Evolutionary conservation across 1,140 invertebrate species (phyloP), one percentile per base, ranked within the genome.

Genomic region (Littorina saxatilis): DNA sequence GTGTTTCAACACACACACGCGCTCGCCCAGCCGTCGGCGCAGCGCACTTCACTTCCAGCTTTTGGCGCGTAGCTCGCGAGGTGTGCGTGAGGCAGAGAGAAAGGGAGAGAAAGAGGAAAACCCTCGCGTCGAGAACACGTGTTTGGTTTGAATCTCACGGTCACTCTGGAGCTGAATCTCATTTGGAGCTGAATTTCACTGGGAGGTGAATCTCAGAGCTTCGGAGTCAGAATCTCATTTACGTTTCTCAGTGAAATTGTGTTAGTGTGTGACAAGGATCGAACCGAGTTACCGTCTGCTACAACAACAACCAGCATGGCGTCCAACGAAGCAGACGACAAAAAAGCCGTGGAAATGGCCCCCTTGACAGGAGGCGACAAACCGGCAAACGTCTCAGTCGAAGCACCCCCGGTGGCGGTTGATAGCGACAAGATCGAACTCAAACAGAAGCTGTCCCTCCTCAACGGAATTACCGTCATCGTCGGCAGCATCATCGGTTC

Each of bases 401-500:
- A 27, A 5, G 39, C 37, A 39, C 32, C 37, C 15, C 35, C 37
- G 91, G 91, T 85, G 85, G 88, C 13, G 11, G 20, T 13, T 17
- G 43, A 58, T 1, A 55, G 63, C 27, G 87, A 88, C 13, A 83
- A 78, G 15, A 83, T 92, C 4, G 86, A 90, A 32, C 80, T 92
- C 35, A 90, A 91, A 84, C 88, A 87, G 50, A 89, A 90, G 75
- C 86, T 92, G 15, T 86, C 88, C 23, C 81, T 92, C 4, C 2
- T 92, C 2, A 92, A 91, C 84, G 91, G 91, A 27, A 83, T 92
- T 9, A 90, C 91, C 17, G 88, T 92, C 2, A 92, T 92, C 58
- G 90, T 92, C 2, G 92, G 92, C 43, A 89, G 88, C 80, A 91
- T 92, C 43, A 92, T 92, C 61, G 92, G 92, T 1, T 98, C 97